Evolutionary conservation across 2,113 vertebrate genomes (phyloP), one percentile per base, ranked within the genome.

Genomic region (Hymenochirus boettgeri): DNA sequence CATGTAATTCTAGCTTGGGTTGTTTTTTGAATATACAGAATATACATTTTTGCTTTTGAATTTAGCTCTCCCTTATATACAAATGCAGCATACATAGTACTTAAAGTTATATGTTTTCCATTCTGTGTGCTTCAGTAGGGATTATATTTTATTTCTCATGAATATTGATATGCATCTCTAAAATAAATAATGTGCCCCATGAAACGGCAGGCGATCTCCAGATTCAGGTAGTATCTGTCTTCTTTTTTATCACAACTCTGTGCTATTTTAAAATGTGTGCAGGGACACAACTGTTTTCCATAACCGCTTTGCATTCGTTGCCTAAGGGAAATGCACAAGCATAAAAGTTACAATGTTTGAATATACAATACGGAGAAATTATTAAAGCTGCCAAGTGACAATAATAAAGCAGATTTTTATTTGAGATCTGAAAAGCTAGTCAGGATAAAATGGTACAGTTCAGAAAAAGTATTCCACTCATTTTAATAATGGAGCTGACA

Each of bases 311-410:
- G 65, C 65, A 69, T 69, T 69, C 48, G 53, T 60, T 31, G 65
- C 65, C 65, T 69, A 31, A 21, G 56, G 65, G 65, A 69, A 59
- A 69, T 60, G 46, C 57, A 60, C 37, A 31, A 69, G 56, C 48
- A 60, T 48, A 60, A 42, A 60, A 60, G 65, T 69, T 69, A 53
- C 65, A 60, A 69, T 53, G 65, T 60, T 69, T 57, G 57, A 69
- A 60, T 60, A 53, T 69, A 69, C 33, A 69, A 69, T 69, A 69
- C 58, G 64, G 55, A 46, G 26, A 59, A 69, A 69, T 69, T 69
- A 69, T 60, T 60, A 69, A 59, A 60, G 56, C 47, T 59, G 57
- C 64, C 64, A 59, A 67, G 64, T 60, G 65, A 69, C 57, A 69
- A 69, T 53, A 69, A 69, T 60, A 53, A 59, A 59, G 48, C 56